Percentiles rank a stretch among this genome's conserved stretches.
phyloP scores from a whole-genome alignment of 1,140 invertebrate genomes.

The Rhopalosiphum maidis region DNA sequence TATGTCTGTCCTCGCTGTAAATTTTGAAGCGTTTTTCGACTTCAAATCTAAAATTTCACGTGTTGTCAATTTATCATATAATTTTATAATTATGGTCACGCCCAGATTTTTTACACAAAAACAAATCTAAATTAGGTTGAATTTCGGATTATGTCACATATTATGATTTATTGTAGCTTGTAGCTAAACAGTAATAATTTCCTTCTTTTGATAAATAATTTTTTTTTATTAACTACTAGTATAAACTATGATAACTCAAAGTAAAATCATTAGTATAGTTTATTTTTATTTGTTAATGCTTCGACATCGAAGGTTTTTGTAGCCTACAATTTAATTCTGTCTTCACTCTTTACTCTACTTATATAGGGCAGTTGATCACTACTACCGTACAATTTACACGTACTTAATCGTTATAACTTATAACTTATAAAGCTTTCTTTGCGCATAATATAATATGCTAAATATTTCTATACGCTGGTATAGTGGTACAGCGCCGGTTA shows the following conservation, averaged over 20 bases:
- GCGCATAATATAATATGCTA: background rate
- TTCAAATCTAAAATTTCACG: background rate
- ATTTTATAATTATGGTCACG: background rate
- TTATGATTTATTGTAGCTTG: background rate
- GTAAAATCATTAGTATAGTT: background rate
- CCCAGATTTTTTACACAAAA: background rate
- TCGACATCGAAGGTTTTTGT: background rate
- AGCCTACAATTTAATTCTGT: background rate
- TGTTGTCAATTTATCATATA: background rate
- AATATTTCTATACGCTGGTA: background rate
- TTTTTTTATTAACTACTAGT: no score
- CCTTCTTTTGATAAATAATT: background rate
- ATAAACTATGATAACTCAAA: background rate
- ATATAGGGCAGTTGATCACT: background rate
- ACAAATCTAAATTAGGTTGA: conserved; percentile 16
- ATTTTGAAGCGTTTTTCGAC: background rate
- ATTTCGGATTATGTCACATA: background rate
- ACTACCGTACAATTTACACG: no score
- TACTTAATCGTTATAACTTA: no score
- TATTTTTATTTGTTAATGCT: background rate
- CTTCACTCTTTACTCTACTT: background rate
- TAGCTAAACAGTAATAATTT: background rate
- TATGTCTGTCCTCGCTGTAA: no score
- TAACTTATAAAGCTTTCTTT: no score
- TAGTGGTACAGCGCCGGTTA: background rate